Evolutionary conservation across 1,140 invertebrate species (phyloP).

Genomic region (Semibalanus balanoides): DNA sequence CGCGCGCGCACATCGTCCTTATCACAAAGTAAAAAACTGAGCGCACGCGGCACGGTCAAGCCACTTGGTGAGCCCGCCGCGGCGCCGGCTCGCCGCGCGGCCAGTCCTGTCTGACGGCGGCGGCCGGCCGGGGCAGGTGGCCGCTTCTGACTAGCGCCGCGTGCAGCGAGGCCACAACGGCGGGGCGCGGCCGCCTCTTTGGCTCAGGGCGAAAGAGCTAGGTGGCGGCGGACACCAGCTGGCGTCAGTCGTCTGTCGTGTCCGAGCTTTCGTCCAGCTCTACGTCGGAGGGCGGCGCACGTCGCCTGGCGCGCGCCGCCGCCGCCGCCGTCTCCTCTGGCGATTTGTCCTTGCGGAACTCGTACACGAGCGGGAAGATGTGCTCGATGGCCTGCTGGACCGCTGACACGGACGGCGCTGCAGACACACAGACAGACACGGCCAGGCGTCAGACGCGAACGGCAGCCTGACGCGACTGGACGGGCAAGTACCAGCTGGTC

Average conservation of each 20-base stretch:
- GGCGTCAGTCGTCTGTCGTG: neutral
- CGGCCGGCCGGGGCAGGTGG: too few species aligned
- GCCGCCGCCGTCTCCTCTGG: constrained; percentile 9
- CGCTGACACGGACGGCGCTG: constrained; percentile 73
- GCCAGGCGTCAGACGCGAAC: too few species aligned
- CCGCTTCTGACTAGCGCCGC: neutral
- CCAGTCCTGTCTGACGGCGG: neutral
- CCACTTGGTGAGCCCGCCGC: neutral
- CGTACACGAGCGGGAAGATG: constrained; percentile 82
- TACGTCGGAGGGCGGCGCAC: neutral
- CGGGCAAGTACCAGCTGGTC: too few species aligned
- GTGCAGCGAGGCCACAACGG: too few species aligned
- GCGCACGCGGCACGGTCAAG: neutral
- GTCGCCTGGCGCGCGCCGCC: too few species aligned
- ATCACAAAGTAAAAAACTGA: constrained; percentile 2
- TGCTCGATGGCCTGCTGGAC: constrained; percentile 84
- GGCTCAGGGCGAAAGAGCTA: neutral
- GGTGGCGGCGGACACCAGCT: neutral
- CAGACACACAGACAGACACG: too few species aligned
- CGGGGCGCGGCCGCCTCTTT: neutral
- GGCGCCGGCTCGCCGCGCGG: too few species aligned
- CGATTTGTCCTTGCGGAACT: constrained; percentile 62
- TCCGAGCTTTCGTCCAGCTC: neutral
- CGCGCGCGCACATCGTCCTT: neutral
- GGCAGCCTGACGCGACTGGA: too few species aligned